Evolutionary conservation across 1,140 invertebrate species (phyloP).

Genomic region (Brachystomella parvula): DNA sequence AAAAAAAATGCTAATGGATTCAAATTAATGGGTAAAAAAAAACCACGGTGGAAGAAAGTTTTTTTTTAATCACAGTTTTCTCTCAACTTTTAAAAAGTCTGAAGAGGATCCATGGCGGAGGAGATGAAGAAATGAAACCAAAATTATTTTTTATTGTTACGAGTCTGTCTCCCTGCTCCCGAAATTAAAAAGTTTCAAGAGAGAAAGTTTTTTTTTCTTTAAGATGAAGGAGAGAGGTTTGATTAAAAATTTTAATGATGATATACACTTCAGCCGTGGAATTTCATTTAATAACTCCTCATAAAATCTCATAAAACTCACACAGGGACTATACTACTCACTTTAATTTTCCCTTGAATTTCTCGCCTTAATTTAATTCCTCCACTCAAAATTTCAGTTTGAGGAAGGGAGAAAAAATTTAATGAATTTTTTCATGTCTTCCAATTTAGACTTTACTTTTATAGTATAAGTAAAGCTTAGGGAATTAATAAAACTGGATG

Average conservation of each 20-base stretch:
- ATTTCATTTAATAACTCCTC: not conserved
- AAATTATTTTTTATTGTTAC: constrained; percentile 12
- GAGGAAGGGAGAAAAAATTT: not conserved
- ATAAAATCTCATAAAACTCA: not conserved
- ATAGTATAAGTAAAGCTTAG: too few relatives aligned
- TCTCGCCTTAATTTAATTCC: constrained; percentile 7
- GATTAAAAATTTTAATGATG: constrained; percentile 13
- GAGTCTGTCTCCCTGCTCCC: not conserved
- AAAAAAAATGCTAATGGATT: constrained; percentile 8
- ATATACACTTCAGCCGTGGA: not conserved
- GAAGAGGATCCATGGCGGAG: not conserved
- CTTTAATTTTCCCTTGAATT: not conserved
- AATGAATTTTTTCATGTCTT: not conserved
- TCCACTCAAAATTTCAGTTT: constrained; percentile 2
- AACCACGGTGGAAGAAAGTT: not conserved
- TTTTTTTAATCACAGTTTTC: constrained; percentile 12
- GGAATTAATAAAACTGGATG: too few relatives aligned
- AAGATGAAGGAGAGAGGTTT: not conserved
- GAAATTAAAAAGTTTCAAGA: constrained; percentile 11
- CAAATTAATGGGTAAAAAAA: constrained; percentile 10
- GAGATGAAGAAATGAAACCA: not conserved
- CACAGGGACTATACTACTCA: not conserved
- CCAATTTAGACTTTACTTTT: too few relatives aligned
- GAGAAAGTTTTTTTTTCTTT: too few relatives aligned
- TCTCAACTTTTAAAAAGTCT: not conserved